A percentile compares a stretch with the other conserved stretches of the same genome.
Conservation (phyloP, 2,797 vertebrate species). For the Melanotaenia parkinsoni region DNA sequence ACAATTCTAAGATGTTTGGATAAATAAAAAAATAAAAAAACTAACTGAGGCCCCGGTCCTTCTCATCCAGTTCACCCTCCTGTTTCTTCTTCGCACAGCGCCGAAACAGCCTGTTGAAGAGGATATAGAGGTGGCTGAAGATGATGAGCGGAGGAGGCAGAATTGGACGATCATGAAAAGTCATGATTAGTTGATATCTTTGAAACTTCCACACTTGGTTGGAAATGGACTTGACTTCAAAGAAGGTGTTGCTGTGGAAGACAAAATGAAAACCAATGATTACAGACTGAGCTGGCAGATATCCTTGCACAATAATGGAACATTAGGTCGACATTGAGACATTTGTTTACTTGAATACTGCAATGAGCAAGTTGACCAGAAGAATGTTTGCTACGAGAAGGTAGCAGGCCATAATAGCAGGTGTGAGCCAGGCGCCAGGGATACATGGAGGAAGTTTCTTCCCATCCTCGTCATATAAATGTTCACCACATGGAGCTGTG, state of each 20-base stretch:
- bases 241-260: constrained; percentile 94
- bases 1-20: neutral
- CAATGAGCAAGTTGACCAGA: constrained; percentile 97
- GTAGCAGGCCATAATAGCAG: constrained; percentile 98
- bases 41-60: constrained; percentile 94
- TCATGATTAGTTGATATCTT: constrained; percentile 98
- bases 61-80: constrained; percentile 93
- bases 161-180: constrained; percentile 96
- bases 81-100: constrained; percentile 83
- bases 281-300: neutral
- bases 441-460: constrained; percentile 97
- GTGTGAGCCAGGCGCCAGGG: constrained; percentile 97
- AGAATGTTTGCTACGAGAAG: constrained; percentile 98
- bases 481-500: constrained; percentile 97
- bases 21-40: constrained; percentile 15
- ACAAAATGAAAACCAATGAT: constrained; percentile 17
- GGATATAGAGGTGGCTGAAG: constrained; percentile 94
- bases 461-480: constrained; percentile 97
- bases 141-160: constrained; percentile 98
- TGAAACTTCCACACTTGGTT: constrained; percentile 99
- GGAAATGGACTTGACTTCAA: constrained; percentile 98
- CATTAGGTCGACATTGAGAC: neutral
- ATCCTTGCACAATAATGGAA: constrained; percentile 2
- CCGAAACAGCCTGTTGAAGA: constrained; percentile 87
- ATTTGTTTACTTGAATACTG: constrained; percentile 94